Conservation (phyloP, 2,797 vertebrate genomes). For the Gephyroberyx darwinii region DNA sequence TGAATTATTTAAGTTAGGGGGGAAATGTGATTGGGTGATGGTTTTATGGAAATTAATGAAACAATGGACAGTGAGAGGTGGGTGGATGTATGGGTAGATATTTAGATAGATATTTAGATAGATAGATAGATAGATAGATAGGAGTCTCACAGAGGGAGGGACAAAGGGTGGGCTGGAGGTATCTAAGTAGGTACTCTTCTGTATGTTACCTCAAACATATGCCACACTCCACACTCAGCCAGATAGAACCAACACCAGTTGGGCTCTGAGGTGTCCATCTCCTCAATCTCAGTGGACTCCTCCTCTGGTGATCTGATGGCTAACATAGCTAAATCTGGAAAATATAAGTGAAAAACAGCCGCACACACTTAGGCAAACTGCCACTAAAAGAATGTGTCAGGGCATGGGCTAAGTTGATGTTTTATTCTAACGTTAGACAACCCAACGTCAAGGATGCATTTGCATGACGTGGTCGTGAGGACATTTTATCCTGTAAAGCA, state of each 20-base stretch:
- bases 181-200: neutral
- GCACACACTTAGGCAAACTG: slow-evolving; percentile 13
- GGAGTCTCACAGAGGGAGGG: too few species aligned
- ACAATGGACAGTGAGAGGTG: neutral
- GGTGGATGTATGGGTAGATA: neutral
- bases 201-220: slow-evolving; percentile 93
- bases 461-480: slow-evolving; percentile 28
- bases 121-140: neutral
- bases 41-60: neutral
- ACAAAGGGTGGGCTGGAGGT: too few species aligned
- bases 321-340: slow-evolving; percentile 76
- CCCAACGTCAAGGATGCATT: slow-evolving; percentile 22
- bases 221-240: slow-evolving; percentile 97
- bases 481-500: slow-evolving; percentile 42
- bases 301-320: slow-evolving; percentile 79
- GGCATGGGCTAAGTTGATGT: neutral
- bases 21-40: neutral
- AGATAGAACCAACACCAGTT: slow-evolving; percentile 99
- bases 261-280: slow-evolving; percentile 95
- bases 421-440: slow-evolving; percentile 14
- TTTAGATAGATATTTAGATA: too few species aligned
- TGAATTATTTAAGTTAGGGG: neutral
- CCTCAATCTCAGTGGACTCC: slow-evolving; percentile 82
- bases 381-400: neutral
- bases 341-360: slow-evolving; percentile 16